Evolutionary conservation across 2,113 vertebrate species (phyloP), one percentile per base, ranked within the genome.

Genomic region (Hipposideros armiger): DNA sequence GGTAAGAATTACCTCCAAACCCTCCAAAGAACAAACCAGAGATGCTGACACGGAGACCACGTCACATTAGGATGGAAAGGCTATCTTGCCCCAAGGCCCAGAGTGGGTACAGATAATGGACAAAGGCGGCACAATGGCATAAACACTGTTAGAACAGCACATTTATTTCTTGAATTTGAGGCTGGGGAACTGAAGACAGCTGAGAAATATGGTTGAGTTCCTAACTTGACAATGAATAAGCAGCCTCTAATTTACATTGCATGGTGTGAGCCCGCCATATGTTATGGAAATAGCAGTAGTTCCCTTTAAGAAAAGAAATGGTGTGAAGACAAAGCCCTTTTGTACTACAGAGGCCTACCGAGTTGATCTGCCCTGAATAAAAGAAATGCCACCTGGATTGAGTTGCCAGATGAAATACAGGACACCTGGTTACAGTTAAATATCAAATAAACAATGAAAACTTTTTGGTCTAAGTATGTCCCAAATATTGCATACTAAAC

Each of bases 211-310:
- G 15, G 56, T 30, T 19, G 64, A n/a, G 80, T 93, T 88, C 74
- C 81, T 85, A 64, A 87, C 58, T 36, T 70, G 76, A 90, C 62
- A 42, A 80, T 26, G 97, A 93, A 81, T 60, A 96, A 87, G 54
- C 62, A 95, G 60, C n/a, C 54, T 94, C 52, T 90, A 5, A 83
- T n/a, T 74, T 90, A 92, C 14, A 70, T 1, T 20, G 58, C 42
- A 58, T 0, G 0, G 66, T 72, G 80, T 76, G 40, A 89, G 85
- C 85, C 45, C 42, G 84, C 70, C 64, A 50, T 62, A 66, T 70
- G 89, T 47, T 73, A 73, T 26, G 45, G 60, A 89, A 96, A 91
- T 24, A 50, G n/a, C 40, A 69, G 26, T 54, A n/a, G 42, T 72
- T 47, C 30, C 90, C 69, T 90, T 95, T 90, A 89, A 96, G 91